phyloP scores from a whole-genome alignment of 2,797 vertebrate species.

The Melanotaenia boesemani region DNA sequence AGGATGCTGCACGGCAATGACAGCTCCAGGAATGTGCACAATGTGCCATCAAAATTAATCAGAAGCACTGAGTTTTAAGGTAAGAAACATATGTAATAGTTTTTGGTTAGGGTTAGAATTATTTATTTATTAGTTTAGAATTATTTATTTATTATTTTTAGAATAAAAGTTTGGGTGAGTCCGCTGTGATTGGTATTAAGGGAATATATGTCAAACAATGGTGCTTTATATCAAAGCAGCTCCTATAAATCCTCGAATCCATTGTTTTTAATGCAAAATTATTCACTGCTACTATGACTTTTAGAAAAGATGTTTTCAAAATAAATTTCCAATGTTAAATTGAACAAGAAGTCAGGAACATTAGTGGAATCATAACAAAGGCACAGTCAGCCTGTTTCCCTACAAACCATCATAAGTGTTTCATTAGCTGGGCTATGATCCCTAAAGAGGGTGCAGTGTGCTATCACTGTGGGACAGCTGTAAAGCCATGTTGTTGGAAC shows the following conservation, averaged over 20 bases:
- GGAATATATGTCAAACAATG: background rate
- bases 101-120: no score
- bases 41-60: no score
- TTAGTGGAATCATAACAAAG: slow-evolving; percentile 39
- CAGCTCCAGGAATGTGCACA: no score
- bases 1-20: no score
- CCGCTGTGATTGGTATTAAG: background rate
- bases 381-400: slow-evolving; percentile 28
- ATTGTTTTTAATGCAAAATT: background rate
- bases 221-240: background rate
- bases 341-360: slow-evolving; percentile 10
- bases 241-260: background rate
- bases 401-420: slow-evolving; percentile 34
- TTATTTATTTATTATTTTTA: no score
- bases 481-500: slow-evolving; percentile 62
- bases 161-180: no score
- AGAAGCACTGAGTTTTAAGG: no score
- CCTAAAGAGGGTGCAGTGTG: slow-evolving; percentile 54
- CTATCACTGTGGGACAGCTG: slow-evolving; percentile 79
- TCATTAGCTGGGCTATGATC: slow-evolving; percentile 58
- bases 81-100: no score
- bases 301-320: slow-evolving; percentile 4
- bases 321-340: slow-evolving; percentile 10
- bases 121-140: no score
- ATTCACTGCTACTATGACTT: background rate